These are phyloP conservation scores for Sebastes taczanowskii DNA, from an alignment of 2,797 vertebrate species.

Conservation along the genomic window DNA sequence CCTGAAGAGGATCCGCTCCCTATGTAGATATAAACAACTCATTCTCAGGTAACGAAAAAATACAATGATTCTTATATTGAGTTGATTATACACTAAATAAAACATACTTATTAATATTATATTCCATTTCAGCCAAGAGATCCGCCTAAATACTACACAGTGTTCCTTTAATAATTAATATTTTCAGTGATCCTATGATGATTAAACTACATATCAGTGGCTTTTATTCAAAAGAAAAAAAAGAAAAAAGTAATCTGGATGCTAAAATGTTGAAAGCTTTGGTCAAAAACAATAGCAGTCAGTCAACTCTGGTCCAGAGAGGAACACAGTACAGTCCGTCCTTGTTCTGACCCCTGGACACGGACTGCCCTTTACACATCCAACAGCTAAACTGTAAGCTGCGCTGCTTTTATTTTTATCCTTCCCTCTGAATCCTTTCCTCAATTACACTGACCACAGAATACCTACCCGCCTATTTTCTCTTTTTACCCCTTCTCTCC, in stretches of 20 bases:
- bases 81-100: too few species aligned
- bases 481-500: slow-evolving; percentile 23
- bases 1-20: too few species aligned
- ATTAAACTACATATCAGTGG: background rate
- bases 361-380: background rate
- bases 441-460: slow-evolving; percentile 14
- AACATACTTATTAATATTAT: too few species aligned
- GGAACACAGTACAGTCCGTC: background rate
- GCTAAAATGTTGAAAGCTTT: background rate
- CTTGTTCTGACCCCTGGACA: slow-evolving; percentile 49
- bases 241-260: background rate
- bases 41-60: too few species aligned
- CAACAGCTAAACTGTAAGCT: background rate
- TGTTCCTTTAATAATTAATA: too few species aligned
- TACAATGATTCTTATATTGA: too few species aligned
- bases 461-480: slow-evolving; percentile 22
- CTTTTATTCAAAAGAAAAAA: background rate
- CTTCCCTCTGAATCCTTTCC: slow-evolving; percentile 8
- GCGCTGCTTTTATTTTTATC: slow-evolving; percentile 17
- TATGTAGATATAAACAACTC: too few species aligned
- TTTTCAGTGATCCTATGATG: background rate
- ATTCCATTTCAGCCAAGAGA: too few species aligned
- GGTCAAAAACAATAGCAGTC: background rate
- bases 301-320: background rate
- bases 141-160: too few species aligned